Evolutionary conservation across 2,888 invertebrate species (phyloP).

Genomic region (Clistopyga incitator): DNA sequence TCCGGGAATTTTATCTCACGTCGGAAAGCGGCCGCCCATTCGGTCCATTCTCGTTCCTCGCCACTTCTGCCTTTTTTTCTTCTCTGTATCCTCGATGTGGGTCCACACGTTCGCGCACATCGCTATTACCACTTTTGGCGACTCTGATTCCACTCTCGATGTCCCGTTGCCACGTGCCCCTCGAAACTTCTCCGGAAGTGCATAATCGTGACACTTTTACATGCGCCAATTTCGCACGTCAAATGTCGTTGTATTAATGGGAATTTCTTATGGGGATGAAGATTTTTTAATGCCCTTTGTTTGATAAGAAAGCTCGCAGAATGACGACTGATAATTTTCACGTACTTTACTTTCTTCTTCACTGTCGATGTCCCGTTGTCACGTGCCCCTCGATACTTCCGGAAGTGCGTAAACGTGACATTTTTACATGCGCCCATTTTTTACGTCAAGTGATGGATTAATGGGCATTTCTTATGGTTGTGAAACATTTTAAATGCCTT

Average conservation of each 20-base stretch:
- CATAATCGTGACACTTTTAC: conserved; percentile 21
- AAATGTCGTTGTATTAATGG: neutral
- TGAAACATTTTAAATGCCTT: too few relatives aligned
- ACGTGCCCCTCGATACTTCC: neutral
- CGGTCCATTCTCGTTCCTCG: conserved; percentile 43
- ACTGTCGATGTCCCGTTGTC: conserved; percentile 20
- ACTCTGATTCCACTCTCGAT: conserved; percentile 32
- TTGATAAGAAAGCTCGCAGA: too few relatives aligned
- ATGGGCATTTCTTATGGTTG: neutral
- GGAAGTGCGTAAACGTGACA: conserved; percentile 17
- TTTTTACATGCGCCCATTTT: neutral
- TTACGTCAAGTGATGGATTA: neutral
- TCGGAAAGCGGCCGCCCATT: conserved; percentile 77
- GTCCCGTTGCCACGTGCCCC: conserved; percentile 6
- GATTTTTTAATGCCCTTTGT: too few relatives aligned
- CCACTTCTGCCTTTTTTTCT: conserved; percentile 47
- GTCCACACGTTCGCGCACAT: conserved; percentile 20
- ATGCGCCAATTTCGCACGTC: neutral
- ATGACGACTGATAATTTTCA: too few relatives aligned
- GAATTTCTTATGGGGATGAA: neutral
- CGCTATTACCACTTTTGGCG: conserved; percentile 42
- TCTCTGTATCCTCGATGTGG: conserved; percentile 40
- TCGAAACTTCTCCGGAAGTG: neutral
- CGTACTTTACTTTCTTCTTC: too few relatives aligned
- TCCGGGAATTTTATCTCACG: conserved; percentile 83